phyloP scores from a whole-genome alignment of 2,888 invertebrate species.

The Elegia similella region DNA sequence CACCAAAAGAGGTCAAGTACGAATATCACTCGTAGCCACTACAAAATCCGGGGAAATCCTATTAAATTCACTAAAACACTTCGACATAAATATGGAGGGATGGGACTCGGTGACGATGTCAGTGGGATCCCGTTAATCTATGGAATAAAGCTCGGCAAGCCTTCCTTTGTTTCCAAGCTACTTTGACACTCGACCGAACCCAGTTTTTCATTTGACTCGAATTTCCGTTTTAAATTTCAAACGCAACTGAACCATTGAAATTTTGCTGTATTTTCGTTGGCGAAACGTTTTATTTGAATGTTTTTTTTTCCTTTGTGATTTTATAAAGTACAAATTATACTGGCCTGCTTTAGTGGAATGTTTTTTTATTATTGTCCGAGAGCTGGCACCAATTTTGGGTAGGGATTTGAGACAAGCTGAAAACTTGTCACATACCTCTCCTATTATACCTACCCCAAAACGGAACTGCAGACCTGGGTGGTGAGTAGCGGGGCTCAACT shows the following conservation, averaged over 20 bases:
- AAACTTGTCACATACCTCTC: too few relatives aligned
- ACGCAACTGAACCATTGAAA: background rate
- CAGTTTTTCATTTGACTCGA: slow-evolving; percentile 19
- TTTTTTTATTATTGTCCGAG: too few relatives aligned
- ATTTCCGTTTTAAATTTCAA: slow-evolving; percentile 16
- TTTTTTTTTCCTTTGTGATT: too few relatives aligned
- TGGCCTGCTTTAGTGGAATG: background rate
- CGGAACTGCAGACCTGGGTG: too few relatives aligned
- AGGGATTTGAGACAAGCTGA: too few relatives aligned
- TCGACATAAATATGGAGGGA: slow-evolving; percentile 43
- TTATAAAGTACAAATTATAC: background rate
- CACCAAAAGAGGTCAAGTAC: too few relatives aligned
- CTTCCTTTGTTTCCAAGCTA: slow-evolving; percentile 22
- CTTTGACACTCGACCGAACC: slow-evolving; percentile 14
- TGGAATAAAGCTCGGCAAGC: slow-evolving; percentile 26
- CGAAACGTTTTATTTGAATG: background rate
- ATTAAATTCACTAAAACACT: background rate
- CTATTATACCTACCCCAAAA: too few relatives aligned
- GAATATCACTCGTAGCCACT: background rate
- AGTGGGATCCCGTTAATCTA: slow-evolving; percentile 40
- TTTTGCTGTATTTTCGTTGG: background rate
- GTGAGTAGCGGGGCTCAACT: too few relatives aligned
- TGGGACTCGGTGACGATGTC: slow-evolving; percentile 36
- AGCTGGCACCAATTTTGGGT: too few relatives aligned
- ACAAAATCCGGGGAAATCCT: background rate